Evolutionary conservation across 2,888 invertebrate species (phyloP).

Genomic region (Clivina fossor): DNA sequence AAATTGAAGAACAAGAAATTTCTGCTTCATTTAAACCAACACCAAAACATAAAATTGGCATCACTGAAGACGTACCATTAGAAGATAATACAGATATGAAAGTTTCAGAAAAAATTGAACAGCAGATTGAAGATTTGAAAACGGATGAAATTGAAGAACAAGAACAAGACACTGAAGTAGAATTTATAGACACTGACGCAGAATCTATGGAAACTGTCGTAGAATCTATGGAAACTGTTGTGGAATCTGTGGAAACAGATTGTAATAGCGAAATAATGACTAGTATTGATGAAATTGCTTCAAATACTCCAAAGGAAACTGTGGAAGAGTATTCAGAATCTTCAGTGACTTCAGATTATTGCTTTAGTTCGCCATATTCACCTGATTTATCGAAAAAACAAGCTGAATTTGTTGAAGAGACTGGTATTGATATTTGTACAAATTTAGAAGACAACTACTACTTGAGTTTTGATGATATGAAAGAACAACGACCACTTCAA

Average conservation of each 20-base stretch:
- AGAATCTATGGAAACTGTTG: background rate
- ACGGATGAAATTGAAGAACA: background rate
- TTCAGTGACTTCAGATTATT: constrained; percentile 20
- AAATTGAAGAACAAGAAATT: background rate
- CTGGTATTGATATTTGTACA: constrained; percentile 27
- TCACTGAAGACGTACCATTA: too few relatives aligned
- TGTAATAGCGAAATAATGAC: background rate
- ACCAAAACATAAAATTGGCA: too few relatives aligned
- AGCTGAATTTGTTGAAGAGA: constrained; percentile 26
- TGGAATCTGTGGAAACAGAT: background rate
- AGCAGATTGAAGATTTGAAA: background rate
- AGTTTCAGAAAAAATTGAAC: background rate
- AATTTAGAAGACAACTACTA: constrained; percentile 20
- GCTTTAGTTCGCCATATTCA: constrained; percentile 26
- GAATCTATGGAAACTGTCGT: background rate
- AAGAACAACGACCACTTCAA: constrained; percentile 26
- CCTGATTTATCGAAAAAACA: constrained; percentile 29
- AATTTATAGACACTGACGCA: background rate
- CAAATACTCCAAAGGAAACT: constrained; percentile 13
- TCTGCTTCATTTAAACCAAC: too few relatives aligned
- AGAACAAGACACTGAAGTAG: background rate
- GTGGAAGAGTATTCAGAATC: constrained; percentile 28
- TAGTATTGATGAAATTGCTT: background rate
- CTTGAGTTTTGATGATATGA: constrained; percentile 23
- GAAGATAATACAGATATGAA: too few relatives aligned